phyloP scores from a whole-genome alignment of 2,113 vertebrate genomes.

The Fregata magnificens region DNA sequence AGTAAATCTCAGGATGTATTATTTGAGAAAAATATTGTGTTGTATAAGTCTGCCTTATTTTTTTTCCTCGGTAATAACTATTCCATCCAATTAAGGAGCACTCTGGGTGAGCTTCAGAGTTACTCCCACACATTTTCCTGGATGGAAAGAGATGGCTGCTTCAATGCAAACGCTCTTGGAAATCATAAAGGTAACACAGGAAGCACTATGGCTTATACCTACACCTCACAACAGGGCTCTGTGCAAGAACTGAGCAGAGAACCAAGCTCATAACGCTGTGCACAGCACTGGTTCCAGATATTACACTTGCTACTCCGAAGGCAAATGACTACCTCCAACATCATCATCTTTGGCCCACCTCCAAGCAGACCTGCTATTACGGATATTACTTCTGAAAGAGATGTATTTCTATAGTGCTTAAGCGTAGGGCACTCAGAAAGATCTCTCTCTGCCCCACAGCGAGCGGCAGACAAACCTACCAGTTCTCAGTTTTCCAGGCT shows the following conservation, averaged over 20 bases:
- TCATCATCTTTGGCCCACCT: not conserved
- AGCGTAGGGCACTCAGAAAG: not conserved
- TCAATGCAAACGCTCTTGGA: not conserved
- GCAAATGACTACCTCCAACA: not conserved
- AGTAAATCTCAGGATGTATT: not conserved
- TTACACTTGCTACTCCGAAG: not conserved
- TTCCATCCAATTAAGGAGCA: not conserved
- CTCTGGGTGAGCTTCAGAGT: not conserved
- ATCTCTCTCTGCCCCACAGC: not conserved
- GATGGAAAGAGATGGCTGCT: not conserved
- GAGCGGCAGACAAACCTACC: not conserved
- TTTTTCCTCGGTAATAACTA: not conserved
- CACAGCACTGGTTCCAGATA: not conserved
- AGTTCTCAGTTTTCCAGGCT: not conserved
- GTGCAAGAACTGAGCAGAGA: not conserved
- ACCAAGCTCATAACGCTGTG: not conserved
- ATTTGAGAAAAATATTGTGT: not conserved
- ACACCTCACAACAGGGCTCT: not conserved
- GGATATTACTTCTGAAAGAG: not conserved
- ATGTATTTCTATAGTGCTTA: not conserved
- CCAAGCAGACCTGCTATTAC: not conserved
- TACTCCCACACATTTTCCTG: not conserved
- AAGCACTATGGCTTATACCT: not conserved
- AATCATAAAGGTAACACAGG: not conserved
- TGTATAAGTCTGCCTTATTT: not conserved